A percentile compares a stretch with the other conserved stretches of the same genome.
These are phyloP conservation scores for Microplitis mediator DNA, from an alignment of 1,140 invertebrate genomes.

Conservation along the genomic window DNA sequence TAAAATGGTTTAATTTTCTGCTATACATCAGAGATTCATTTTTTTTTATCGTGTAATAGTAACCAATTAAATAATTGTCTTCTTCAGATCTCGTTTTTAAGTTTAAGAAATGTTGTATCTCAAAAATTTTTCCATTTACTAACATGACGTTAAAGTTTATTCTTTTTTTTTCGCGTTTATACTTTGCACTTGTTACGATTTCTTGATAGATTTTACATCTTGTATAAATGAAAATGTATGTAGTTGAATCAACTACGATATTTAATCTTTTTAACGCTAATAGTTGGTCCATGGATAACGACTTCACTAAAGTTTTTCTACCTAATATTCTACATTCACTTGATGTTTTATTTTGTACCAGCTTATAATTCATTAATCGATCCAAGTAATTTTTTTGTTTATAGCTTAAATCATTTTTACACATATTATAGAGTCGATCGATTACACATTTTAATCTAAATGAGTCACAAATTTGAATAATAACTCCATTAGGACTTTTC, in stretches of 20 bases:
- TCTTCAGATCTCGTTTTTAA: not conserved
- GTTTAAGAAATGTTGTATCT: conserved; percentile 12
- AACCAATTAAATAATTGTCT: conserved; percentile 3
- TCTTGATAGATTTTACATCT: not conserved
- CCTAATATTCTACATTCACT: not conserved
- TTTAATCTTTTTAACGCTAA: not conserved
- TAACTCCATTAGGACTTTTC: conserved; percentile 25
- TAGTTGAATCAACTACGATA: not conserved
- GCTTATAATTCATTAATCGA: not conserved
- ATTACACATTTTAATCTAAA: no score
- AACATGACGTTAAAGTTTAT: conserved; percentile 16
- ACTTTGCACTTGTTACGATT: conserved; percentile 7
- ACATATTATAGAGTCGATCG: no score
- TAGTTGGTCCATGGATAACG: not conserved
- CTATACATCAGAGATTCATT: not conserved
- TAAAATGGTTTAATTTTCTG: not conserved
- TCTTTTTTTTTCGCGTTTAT: conserved; percentile 11
- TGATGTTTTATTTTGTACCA: not conserved
- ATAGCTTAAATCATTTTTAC: no score
- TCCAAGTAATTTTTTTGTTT: not conserved
- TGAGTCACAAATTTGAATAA: no score
- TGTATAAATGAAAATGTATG: not conserved
- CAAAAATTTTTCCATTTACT: conserved; percentile 18
- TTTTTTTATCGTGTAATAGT: not conserved
- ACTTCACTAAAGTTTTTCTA: not conserved